Conservation (phyloP, 2,113 vertebrate genomes). For the Riparia riparia region DNA sequence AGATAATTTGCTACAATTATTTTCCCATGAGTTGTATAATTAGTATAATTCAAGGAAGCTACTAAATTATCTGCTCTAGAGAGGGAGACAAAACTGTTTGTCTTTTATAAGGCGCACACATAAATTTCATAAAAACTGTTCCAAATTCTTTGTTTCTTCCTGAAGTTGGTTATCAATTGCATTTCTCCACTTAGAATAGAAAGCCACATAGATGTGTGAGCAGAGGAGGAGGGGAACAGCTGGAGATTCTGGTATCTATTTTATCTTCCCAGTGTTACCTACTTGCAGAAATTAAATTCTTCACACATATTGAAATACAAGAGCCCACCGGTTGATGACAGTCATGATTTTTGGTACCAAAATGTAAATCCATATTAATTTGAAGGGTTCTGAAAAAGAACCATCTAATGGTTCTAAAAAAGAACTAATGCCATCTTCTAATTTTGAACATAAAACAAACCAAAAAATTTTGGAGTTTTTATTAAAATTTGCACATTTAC, state of each 20-base stretch:
- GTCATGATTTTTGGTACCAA: background rate
- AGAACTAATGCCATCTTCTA: background rate
- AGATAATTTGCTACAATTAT: background rate
- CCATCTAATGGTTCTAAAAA: background rate
- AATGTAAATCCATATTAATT: background rate
- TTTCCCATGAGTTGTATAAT: background rate
- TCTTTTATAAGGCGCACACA: background rate
- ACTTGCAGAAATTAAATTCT: background rate
- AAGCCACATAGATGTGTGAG: background rate
- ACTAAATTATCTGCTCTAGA: background rate
- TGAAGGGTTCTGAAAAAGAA: background rate
- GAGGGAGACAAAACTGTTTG: background rate
- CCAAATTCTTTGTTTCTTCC: background rate
- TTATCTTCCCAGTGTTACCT: background rate
- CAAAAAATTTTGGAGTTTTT: fast-evolving
- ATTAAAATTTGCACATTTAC: background rate
- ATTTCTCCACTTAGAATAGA: background rate
- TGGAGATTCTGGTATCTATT: background rate
- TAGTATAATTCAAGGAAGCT: background rate
- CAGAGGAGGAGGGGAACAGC: background rate
- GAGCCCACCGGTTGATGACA: background rate
- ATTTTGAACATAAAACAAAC: background rate
- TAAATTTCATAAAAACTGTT: background rate
- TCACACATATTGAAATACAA: background rate
- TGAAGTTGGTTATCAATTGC: background rate